Evolutionary conservation across 2,113 vertebrate genomes (phyloP), one percentile per base, ranked within the genome.

Genomic region (Eleginops maclovinus): DNA sequence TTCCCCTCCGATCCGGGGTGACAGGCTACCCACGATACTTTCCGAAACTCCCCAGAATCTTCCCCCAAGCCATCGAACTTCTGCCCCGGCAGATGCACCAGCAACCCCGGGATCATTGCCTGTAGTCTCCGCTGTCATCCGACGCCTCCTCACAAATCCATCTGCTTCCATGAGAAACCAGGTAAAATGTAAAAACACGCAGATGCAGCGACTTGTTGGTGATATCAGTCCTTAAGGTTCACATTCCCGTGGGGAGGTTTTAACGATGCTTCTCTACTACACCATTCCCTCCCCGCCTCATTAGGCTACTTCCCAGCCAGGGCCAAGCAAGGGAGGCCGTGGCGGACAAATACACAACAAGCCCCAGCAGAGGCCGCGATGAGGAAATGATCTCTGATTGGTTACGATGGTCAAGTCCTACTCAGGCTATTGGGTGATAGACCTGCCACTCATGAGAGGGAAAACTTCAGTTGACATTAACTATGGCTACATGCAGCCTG

Each of bases 101-200:
- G 93, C 95, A 85, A 95, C 96, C 82, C 93, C 94, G 78, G 93
- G 91, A 79, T 96, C 96, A 79, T 75, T 87, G 87, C 94, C 91
- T 83, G 94, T 69, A 59, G 90, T 88, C 87, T 95, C 95, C 73
- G 93, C 93, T 90, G 92, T 94, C 93, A 95, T 94, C 86, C 92
- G 91, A 82, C 91, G 92, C 75, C 80, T 92, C 74, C 90, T 89
- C 71, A 95, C 88, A 79, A 94, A 95, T 81, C 93, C 94, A 88
- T 94, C 93, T 44, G 91, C 90, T 94, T 94, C 95, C 95, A 95
- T 95, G 82, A 89, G 89, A 87, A 87, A 86, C 72, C 64, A 50
- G 61, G 69, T 31, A 11, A 24, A 21, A n/a, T 16, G 53, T 54
- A 6, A 4, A 68, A 60, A 43, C 22, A 56, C 41, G 46, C 64